phyloP scores from a whole-genome alignment of 2,113 vertebrate species.

The Melanotaenia duboulayi region DNA sequence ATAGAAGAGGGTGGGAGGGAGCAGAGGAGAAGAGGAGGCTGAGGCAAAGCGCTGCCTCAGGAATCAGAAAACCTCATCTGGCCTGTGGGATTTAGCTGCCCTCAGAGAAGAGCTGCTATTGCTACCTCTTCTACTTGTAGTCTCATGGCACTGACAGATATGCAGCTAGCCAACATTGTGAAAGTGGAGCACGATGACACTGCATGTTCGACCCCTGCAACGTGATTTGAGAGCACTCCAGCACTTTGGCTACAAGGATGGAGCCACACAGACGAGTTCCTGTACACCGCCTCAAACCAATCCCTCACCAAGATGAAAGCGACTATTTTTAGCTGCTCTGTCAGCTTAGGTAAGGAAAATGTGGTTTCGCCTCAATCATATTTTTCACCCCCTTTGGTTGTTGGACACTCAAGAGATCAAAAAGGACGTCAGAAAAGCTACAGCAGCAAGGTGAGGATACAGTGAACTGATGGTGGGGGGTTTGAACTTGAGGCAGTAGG shows the following conservation, averaged over 20 bases:
- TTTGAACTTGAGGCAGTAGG: conserved; percentile 48
- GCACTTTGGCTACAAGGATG: conserved; percentile 29
- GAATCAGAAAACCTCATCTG: conserved; percentile 59
- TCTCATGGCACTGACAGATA: conserved; percentile 33
- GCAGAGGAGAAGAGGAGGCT: conserved; percentile 6
- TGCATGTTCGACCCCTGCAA: conserved; percentile 40
- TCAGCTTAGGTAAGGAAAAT: conserved; percentile 58
- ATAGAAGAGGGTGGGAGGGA: conserved; percentile 18
- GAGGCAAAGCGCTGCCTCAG: conserved; percentile 60
- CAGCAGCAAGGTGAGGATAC: conserved; percentile 47
- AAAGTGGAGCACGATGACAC: conserved; percentile 39
- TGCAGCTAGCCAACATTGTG: conserved; percentile 25
- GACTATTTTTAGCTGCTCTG: conserved; percentile 61
- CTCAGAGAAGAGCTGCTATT: conserved; percentile 19
- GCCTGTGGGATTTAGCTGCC: conserved; percentile 44
- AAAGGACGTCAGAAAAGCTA: conserved; percentile 30
- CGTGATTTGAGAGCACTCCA: conserved; percentile 46
- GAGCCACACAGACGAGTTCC: conserved; percentile 8
- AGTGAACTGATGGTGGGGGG: conserved; percentile 48
- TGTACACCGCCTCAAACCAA: conserved; percentile 38
- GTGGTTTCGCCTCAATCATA: conserved; percentile 45
- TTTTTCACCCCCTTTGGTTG: conserved; percentile 23
- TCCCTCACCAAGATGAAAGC: conserved; percentile 60
- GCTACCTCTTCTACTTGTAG: conserved; percentile 32
- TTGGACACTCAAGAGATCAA: conserved; percentile 61